These are phyloP conservation scores for Myiozetetes cayanensis DNA, from an alignment of 2,113 vertebrate genomes.

Conservation along the genomic window DNA sequence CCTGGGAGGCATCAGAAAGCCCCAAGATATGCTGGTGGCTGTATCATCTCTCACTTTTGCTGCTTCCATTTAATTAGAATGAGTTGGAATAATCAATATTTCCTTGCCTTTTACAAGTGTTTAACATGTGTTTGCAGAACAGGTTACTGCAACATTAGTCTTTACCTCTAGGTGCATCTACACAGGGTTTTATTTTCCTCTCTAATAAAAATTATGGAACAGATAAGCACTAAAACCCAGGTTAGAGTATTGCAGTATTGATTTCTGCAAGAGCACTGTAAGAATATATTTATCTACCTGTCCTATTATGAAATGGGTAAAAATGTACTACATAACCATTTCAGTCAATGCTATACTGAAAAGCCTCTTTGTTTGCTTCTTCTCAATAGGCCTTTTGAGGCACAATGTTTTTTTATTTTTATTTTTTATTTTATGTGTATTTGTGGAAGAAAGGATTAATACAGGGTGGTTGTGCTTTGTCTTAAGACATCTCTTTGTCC, in stretches of 20 bases:
- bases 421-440: not conserved
- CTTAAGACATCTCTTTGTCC: not conserved
- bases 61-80: not conserved
- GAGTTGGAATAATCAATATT: not conserved
- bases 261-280: constrained; percentile 7
- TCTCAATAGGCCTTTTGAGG: not conserved
- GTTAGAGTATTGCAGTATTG: constrained; percentile 23
- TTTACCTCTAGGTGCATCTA: not conserved
- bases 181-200: not conserved
- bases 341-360: not conserved
- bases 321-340: not conserved
- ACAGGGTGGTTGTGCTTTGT: not conserved
- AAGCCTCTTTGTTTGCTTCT: not conserved
- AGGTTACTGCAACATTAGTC: not conserved
- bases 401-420: not conserved
- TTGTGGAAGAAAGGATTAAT: not conserved
- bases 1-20: not conserved
- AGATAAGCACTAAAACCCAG: not conserved
- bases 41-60: not conserved
- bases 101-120: not conserved
- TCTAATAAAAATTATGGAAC: constrained; percentile 23
- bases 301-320: constrained; percentile 36
- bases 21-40: not conserved
- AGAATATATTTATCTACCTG: constrained; percentile 32
- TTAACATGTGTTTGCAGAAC: not conserved